Base-by-base conservation (phyloP, 2,113 vertebrate species). In the Embiotoca jacksoni region DNA sequence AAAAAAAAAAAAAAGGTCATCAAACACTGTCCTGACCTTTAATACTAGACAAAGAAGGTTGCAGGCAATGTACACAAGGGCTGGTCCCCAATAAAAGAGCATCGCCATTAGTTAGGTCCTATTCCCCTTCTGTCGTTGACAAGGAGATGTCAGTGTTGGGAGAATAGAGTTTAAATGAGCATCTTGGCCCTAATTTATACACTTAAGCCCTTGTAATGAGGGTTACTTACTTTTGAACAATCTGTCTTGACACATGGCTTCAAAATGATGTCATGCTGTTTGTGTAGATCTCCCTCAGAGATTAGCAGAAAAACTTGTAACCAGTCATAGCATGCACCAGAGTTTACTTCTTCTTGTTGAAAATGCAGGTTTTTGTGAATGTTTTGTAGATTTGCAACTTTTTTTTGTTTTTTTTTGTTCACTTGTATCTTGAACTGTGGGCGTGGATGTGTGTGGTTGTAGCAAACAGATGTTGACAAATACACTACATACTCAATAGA, bases 391-490 rank as follows among this genome's bases (percentile, higher is more conserved):
- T 55, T 6, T 15, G 46, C 36, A 6, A n/a, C n/a, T 53, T 3
- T 49, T 65, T 14, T 1, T 3, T 35, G 30, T 53, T 3, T 49
- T 65, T 14, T 1, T 3, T 35, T 23, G 23, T 23, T 23, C 23
- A 23, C 4, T 63, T 41, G 7, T 58, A 36, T 53, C 23, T 79
- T 72, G 15, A 67, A 59, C 36, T 59, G 31, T 62, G 53, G 35
- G 30, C 39, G 16, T 82, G 37, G 16, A 5, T 49, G 64, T 54
- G 72, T 46, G 3, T 33, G 58, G 23, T 52, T 72, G 78, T 50
- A 35, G 54, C 35, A 35, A 56, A 55, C 72, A 81, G 72, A 80
- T 78, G 47, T 69, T 72, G 60, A 77, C 79, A 78, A 60, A 71
- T 47, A 11, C 23, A 23, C 23, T 23, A 23, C 11, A 5, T 15